Conservation (phyloP, 2,113 vertebrate species). For the Misgurnus mizolepis region DNA sequence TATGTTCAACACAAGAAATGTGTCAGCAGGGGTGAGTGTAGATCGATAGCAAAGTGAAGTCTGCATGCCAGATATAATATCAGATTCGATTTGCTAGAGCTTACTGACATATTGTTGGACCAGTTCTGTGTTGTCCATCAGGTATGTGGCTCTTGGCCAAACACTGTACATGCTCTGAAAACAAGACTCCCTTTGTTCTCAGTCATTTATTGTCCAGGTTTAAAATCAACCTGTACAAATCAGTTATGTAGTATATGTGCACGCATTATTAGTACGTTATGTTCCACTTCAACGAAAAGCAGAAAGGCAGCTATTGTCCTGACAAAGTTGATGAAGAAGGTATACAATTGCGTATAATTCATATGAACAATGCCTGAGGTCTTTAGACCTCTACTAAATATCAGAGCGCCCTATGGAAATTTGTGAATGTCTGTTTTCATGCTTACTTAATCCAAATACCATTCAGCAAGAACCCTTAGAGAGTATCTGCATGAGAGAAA, state of each 20-base stretch:
- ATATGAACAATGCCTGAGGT: slow-evolving; percentile 32
- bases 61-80: slow-evolving; percentile 63
- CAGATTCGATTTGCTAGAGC: slow-evolving; percentile 55
- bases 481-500: slow-evolving; percentile 22
- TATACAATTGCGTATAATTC: slow-evolving; percentile 35
- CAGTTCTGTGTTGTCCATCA: slow-evolving; percentile 56
- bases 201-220: slow-evolving; percentile 49
- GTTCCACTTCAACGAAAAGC: slow-evolving; percentile 23
- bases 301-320: slow-evolving; percentile 7
- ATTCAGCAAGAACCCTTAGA: not conserved
- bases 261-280: slow-evolving; percentile 17
- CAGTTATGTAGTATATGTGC: slow-evolving; percentile 31
- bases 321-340: slow-evolving; percentile 22
- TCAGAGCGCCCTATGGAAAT: slow-evolving; percentile 35
- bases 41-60: slow-evolving; percentile 56
- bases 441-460: slow-evolving; percentile 32
- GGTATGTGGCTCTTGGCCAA: slow-evolving; percentile 49
- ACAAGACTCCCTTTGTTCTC: slow-evolving; percentile 61
- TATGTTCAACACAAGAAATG: slow-evolving; percentile 34
- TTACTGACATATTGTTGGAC: slow-evolving; percentile 64
- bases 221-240: slow-evolving; percentile 42
- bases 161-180: slow-evolving; percentile 39
- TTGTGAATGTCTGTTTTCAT: slow-evolving; percentile 37
- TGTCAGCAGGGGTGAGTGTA: slow-evolving; percentile 54
- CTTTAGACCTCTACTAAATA: slow-evolving; percentile 7